Evolutionary conservation across 2,797 vertebrate species (phyloP).

Genomic region (Muraenolepis orangiensis): DNA sequence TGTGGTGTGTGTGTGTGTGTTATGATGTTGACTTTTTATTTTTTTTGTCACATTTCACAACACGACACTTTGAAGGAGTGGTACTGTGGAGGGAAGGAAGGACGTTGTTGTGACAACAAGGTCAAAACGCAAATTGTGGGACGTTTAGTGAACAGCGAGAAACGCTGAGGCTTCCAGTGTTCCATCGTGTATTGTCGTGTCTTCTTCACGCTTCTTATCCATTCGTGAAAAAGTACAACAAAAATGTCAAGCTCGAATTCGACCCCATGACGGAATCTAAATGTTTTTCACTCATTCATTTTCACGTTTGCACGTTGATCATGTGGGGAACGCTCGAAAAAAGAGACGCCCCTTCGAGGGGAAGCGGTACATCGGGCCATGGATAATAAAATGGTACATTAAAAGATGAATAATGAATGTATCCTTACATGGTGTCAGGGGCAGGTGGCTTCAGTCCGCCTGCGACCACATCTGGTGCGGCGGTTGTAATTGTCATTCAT

Average conservation of each 20-base stretch:
- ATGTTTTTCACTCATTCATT: background rate
- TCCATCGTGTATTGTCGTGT: background rate
- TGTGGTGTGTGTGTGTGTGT: background rate
- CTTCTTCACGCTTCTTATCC: too few relatives aligned
- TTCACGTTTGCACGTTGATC: background rate
- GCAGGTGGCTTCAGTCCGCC: background rate
- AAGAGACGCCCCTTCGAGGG: background rate
- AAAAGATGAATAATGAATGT: background rate
- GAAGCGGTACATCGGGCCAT: background rate
- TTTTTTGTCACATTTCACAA: background rate
- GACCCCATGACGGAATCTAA: background rate
- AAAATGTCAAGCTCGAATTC: background rate
- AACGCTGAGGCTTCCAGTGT: background rate
- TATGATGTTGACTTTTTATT: background rate
- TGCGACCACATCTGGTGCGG: background rate
- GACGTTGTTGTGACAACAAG: background rate
- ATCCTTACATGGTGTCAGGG: background rate
- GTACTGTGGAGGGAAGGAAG: background rate
- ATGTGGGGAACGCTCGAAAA: background rate
- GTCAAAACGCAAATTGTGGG: background rate
- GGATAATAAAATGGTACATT: background rate
- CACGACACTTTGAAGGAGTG: background rate
- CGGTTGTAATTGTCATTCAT: background rate
- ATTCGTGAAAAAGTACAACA: background rate
- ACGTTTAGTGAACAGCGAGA: background rate